Evolutionary conservation across 2,888 invertebrate genomes (phyloP), one percentile per base, ranked within the genome.

Genomic region (Gasteruption jaculator): DNA sequence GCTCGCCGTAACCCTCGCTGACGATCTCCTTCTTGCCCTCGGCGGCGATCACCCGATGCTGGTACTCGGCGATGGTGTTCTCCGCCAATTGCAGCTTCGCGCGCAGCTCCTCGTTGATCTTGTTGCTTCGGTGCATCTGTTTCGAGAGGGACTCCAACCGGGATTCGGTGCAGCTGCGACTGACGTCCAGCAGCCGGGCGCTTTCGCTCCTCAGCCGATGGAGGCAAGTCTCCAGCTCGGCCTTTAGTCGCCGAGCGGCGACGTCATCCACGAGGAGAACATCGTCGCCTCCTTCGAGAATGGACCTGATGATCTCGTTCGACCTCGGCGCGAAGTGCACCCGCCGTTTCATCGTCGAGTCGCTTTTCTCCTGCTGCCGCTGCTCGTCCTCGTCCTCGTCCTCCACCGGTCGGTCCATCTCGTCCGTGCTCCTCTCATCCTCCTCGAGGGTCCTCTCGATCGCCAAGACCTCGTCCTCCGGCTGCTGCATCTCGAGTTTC

Each of bases 321-420:
- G 73, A 36, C 73, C 78, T 54, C 71, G 88, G 87, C 11, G 84
- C 82, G 58, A 86, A 81, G 61, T 85, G 86, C 27, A 86, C 80
- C 53, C 79, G 76, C 50, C 76, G 78, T 15, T 56, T 62, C 5
- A 16, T 36, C 30, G 12, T n/a, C 11, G n/a, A n/a, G n/a, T n/a
- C n/a, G n/a, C n/a, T n/a, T n/a, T n/a, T n/a, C n/a, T n/a, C n/a
- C n/a, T 20, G 16, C 12, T 22, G 14, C 10, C 4, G n/a, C 12
- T 8, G 10, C 14, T 16, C 5, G 3, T 19, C 11, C 2, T 32
- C 33, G 11, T 21, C 24, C 5, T 7, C 20, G 2, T 12, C 22
- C 5, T 12, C 10, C 11, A 8, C 7, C n/a, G n/a, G n/a, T n/a
- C n/a, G n/a, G n/a, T n/a, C n/a, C n/a, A n/a, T 29, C 12, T 20